phyloP scores from a whole-genome alignment of 1,140 invertebrate species.

The Philotrypesis tridentata region DNA sequence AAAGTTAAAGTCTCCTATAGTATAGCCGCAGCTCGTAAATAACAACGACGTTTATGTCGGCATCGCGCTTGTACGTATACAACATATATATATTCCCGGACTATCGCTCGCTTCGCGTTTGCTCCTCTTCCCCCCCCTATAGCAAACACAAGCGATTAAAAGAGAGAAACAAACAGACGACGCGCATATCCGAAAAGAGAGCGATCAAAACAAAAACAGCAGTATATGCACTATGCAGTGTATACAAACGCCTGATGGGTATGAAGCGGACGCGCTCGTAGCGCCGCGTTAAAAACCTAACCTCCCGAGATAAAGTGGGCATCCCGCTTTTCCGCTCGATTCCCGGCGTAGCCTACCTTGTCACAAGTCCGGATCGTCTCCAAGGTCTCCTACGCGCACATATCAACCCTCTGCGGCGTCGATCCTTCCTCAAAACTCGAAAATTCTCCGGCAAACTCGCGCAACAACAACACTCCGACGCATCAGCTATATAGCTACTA shows the following conservation, averaged over 20 bases:
- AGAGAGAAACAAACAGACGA: background rate
- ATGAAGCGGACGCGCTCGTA: background rate
- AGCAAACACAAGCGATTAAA: background rate
- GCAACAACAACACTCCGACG: background rate
- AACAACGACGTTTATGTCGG: background rate
- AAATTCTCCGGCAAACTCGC: background rate
- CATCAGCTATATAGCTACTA: background rate
- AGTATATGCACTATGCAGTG: too few species aligned
- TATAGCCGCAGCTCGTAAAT: background rate
- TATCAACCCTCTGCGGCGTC: background rate
- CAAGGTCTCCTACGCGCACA: background rate
- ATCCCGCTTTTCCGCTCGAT: background rate
- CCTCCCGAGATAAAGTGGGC: background rate
- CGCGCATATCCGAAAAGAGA: background rate
- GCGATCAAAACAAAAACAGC: background rate
- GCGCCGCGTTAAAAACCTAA: conserved; percentile 5
- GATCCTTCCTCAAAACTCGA: background rate
- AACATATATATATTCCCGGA: too few species aligned
- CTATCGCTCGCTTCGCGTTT: background rate
- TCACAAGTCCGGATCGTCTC: background rate
- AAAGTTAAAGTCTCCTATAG: background rate
- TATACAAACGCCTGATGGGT: too few species aligned
- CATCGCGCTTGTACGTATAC: background rate
- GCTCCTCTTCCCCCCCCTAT: background rate
- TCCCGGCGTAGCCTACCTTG: background rate